Base-by-base conservation (phyloP, 2,113 vertebrate genomes). In the Rhinoderma darwinii region DNA sequence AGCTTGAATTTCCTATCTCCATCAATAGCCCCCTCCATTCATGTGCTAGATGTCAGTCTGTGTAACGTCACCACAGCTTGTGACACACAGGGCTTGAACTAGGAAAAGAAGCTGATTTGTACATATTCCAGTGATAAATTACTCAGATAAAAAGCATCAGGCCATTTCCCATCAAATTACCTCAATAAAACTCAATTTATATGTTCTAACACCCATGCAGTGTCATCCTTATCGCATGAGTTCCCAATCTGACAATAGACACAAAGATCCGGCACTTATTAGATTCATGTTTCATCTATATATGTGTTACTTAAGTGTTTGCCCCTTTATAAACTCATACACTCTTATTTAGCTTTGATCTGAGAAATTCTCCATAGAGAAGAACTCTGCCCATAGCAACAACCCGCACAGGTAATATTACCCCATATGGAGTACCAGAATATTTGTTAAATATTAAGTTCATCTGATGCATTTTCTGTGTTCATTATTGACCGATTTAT, bases 1-100 rank as follows among this genome's bases (percentile, higher is more conserved):
- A 70, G 47, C 74, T 79, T 68, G 41, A 35, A 51, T 79, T 78
- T 51, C 84, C 56, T 20, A 54, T 4, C 37, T 35, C 82, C 3
- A 83, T 54, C 54, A n/a, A 11, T 61, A 78, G 56, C 32, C 68
- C 39, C 25, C 50, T 35, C 75, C 61, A 70, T 50, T 51, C 27
- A 44, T 68, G 41, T 54, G 43, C 75, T 39, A 32, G 61, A 50
- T 79, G 56, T 75, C 73, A 66, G 41, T 50, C 54, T 32, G 44
- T 47, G 14, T 22, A 76, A 79, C 75, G 12, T 75, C 84, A 78
- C 47, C 41, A 22, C 22, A 61, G 51, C 25, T 32, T 59, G 70
- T 51, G 39, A 41, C 51, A 43, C 50, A 43, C 22, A 61, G 50
- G 37, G 37, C 35, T 61, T 74, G 10, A 41, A 73, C 44, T 73